Evolutionary conservation across 37 sponge, comb jelly and placozoan genomes (phyloP).

Genomic region (Dysidea cf. avara): DNA sequence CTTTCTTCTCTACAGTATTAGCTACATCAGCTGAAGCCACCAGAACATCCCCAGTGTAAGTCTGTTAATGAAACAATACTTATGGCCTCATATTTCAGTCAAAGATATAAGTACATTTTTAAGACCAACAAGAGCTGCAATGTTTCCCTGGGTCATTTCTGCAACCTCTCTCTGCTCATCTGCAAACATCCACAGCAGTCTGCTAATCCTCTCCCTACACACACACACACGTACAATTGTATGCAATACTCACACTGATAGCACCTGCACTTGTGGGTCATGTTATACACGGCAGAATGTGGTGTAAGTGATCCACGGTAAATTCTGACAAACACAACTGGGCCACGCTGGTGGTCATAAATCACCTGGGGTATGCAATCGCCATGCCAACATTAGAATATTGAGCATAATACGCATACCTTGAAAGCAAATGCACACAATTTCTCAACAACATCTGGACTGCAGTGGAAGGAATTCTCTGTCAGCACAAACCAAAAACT

Average conservation of each 20-base stretch:
- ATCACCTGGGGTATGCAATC: constrained; percentile 42
- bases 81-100: neutral
- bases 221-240: neutral
- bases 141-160: constrained; percentile 64
- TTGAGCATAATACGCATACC: constrained; percentile 13
- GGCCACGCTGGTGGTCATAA: constrained; percentile 73
- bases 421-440: constrained; percentile 88
- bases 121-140: constrained; percentile 84
- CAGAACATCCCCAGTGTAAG: constrained; percentile 71
- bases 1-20: constrained; percentile 2
- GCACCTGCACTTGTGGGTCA: constrained; percentile 46
- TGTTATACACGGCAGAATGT: constrained; percentile 58
- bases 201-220: constrained; percentile 62
- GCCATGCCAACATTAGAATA: neutral
- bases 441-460: constrained; percentile 44
- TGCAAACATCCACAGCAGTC: constrained; percentile 65
- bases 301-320: constrained; percentile 71
- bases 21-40: constrained; percentile 48
- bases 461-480: constrained; percentile 12
- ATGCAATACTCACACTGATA: neutral
- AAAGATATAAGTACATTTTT: constrained; percentile 61
- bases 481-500: too few relatives aligned
- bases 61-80: constrained; percentile 22
- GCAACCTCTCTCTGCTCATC: constrained; percentile 74
- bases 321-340: constrained; percentile 78